Base-by-base conservation (phyloP, 2,113 vertebrate species). In the Carassius gibelio region DNA sequence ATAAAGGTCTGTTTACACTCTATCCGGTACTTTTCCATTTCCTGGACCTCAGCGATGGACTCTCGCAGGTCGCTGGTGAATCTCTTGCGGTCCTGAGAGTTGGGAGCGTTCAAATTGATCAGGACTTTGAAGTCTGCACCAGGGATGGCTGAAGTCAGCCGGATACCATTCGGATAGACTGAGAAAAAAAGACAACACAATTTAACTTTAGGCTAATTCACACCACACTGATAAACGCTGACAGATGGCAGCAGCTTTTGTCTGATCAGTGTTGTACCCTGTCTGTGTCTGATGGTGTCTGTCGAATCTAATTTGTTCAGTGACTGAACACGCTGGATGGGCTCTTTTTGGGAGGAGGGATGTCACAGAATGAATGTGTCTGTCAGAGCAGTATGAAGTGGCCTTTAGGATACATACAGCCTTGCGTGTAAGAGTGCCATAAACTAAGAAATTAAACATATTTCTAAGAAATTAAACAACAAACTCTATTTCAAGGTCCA, bases 21-120 rank as follows among this genome's bases (percentile, higher is more conserved):
- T 95, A 99, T 99, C 90, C 98, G 96, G 96, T 98, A 97, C 92
- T 99, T 99, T 94, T 99, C 98, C 98, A 99, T 99, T 93, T 99
- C 98, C 92, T 99, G 98, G 72, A 99, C 98, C 89, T 99, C 98
- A 0, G 98, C 97, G 19, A 99, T 95, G 21, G 98, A 99, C 89
- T 99, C 98, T 85, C 98, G 95, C 69, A 99, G 94, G 90, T 99
- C 98, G 19, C 99, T 97, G 0, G 96, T 99, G 93, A 99, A 99
- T 93, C 98, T 99, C 92, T 99, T 99, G 88, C 98, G 96, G 92
- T 99, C 98, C 92, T 99, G 98, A 90, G 97, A 96, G 91, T 99
- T 99, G 75, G 98, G 98, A 6, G 98, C 98, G 5, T 99, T 99
- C 89, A 99, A 99, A 93, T 96, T 99, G 91, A 99, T 99, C 84